Conservation (phyloP, 2,113 vertebrate genomes). For the Ancistrus triradiatus region DNA sequence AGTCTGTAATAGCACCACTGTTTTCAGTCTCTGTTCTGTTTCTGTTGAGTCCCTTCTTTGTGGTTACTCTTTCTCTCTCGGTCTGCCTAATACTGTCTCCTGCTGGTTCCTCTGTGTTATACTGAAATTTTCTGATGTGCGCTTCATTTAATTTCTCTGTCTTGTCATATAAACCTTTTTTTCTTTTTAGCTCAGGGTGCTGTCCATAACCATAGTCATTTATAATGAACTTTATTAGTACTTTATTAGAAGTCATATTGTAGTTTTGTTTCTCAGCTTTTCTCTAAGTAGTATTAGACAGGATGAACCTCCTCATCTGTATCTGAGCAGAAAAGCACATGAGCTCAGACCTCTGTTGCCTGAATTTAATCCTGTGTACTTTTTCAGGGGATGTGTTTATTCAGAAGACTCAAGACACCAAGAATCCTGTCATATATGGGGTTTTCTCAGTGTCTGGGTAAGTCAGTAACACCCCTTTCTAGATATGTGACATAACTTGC, state of each 20-base stretch:
- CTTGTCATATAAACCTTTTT: slow-evolving; percentile 9
- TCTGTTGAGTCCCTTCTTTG: too few relatives aligned
- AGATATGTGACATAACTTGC: too few relatives aligned
- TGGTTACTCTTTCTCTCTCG: too few relatives aligned
- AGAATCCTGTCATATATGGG: slow-evolving; percentile 94
- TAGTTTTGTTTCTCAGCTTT: slow-evolving; percentile 7
- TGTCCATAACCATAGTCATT: too few relatives aligned
- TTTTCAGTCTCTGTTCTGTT: too few relatives aligned
- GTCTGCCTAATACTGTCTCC: too few relatives aligned
- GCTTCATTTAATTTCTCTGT: slow-evolving; percentile 15
- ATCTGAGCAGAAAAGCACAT: not conserved
- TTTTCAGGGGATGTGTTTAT: slow-evolving; percentile 91
- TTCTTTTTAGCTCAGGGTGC: slow-evolving; percentile 28
- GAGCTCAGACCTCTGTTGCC: not conserved
- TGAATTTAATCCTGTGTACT: slow-evolving; percentile 30
- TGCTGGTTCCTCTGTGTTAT: too few relatives aligned
- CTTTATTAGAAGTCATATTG: not conserved
- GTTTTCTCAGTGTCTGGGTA: slow-evolving; percentile 95
- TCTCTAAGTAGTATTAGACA: not conserved
- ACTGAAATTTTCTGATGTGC: too few relatives aligned
- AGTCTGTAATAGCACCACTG: too few relatives aligned
- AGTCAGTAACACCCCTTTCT: slow-evolving; percentile 49
- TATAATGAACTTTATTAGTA: slow-evolving; percentile 4
- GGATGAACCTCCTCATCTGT: not conserved
- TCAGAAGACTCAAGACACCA: slow-evolving; percentile 94